Percentiles rank a stretch among this genome's conserved stretches.
phyloP scores from a whole-genome alignment of 2,113 vertebrate genomes.

The Indicator maculatus region DNA sequence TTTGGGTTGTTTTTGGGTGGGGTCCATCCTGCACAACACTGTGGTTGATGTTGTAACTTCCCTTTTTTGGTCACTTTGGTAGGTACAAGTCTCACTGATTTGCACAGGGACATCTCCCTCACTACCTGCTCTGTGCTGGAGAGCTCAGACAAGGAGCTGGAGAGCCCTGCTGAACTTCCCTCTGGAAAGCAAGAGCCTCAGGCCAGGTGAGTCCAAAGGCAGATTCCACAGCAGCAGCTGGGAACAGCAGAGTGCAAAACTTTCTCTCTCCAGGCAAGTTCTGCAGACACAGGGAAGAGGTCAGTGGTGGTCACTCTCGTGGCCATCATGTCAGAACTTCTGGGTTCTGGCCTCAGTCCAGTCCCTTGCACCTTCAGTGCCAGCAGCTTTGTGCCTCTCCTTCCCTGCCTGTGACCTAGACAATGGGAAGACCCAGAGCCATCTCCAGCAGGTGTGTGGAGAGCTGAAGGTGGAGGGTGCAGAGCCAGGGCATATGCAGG shows the following conservation, averaged over 20 bases:
- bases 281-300: background rate
- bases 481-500: background rate
- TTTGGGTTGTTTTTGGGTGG: slow-evolving; percentile 38
- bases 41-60: slow-evolving; percentile 67
- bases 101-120: background rate
- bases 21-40: slow-evolving; percentile 7
- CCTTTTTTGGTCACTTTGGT: slow-evolving; percentile 8
- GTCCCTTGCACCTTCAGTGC: background rate
- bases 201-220: slow-evolving; percentile 7
- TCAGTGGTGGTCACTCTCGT: background rate
- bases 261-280: background rate
- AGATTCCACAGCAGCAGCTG: background rate
- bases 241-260: fast-evolving
- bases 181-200: background rate
- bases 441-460: background rate
- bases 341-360: background rate
- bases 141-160: background rate
- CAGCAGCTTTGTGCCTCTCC: background rate
- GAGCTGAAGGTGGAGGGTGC: background rate
- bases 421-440: background rate
- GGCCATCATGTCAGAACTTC: fast-evolving
- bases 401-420: background rate
- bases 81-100: slow-evolving; percentile 21
- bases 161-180: background rate
- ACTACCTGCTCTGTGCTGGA: background rate